Evolutionary conservation across 2,888 invertebrate genomes (phyloP).

Genomic region (Oxyteleia sp.): DNA sequence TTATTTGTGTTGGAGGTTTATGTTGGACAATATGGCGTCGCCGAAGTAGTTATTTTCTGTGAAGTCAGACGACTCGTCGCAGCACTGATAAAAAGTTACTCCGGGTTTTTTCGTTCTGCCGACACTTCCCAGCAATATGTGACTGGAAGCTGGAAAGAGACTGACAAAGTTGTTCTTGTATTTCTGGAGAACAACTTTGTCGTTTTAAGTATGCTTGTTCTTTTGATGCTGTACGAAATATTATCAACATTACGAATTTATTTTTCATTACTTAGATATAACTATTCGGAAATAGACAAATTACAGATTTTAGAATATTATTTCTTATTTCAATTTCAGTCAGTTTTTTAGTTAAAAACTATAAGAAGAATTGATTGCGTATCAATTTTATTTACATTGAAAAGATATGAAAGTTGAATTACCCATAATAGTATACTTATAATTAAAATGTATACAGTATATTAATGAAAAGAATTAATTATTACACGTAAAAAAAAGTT

Average conservation of each 20-base stretch:
- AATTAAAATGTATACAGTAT: no score
- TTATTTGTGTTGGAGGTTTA: slow-evolving; percentile 25
- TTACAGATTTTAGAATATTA: no score
- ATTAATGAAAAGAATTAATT: no score
- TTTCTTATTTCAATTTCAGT: no score
- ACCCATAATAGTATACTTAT: no score
- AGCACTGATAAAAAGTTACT: slow-evolving; percentile 48
- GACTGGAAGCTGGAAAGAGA: slow-evolving; percentile 29
- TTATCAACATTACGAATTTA: neutral
- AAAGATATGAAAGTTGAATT: no score
- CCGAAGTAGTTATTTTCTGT: slow-evolving; percentile 60
- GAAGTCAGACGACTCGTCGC: slow-evolving; percentile 56
- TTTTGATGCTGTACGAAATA: slow-evolving; percentile 7
- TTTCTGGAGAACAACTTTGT: slow-evolving; percentile 15
- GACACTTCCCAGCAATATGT: slow-evolving; percentile 39
- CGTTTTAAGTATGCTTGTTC: slow-evolving; percentile 2
- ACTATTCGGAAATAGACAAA: no score
- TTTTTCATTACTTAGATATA: no score
- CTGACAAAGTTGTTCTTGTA: slow-evolving; percentile 37
- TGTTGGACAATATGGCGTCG: slow-evolving; percentile 50
- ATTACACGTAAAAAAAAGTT: no score
- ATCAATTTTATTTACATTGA: no score
- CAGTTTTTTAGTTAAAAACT: no score
- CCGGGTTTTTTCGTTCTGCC: slow-evolving; percentile 49
- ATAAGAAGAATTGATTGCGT: no score